Conservation (phyloP, 2,797 vertebrate genomes). For the Chelonia mydas region DNA sequence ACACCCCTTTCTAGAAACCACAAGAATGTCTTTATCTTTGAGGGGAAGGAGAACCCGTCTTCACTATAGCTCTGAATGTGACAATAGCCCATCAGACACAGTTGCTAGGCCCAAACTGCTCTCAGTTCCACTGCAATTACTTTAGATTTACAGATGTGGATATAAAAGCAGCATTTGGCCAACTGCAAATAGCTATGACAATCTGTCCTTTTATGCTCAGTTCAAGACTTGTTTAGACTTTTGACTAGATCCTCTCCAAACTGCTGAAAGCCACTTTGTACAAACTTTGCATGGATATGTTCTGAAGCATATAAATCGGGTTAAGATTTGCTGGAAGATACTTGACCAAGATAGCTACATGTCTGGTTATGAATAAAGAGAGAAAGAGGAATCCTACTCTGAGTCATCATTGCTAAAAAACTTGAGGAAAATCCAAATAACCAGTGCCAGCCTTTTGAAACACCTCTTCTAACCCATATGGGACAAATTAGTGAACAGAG, state of each 20-base stretch:
- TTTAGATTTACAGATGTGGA: neutral
- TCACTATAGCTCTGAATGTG: rapidly evolving
- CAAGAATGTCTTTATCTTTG: neutral
- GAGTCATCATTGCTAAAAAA: neutral
- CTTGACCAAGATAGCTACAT: neutral
- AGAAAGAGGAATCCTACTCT: neutral
- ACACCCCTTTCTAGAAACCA: neutral
- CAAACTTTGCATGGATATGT: neutral
- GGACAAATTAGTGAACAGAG: neutral
- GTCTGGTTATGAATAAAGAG: neutral
- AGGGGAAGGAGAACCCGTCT: neutral
- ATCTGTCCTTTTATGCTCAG: neutral
- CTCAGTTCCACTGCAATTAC: neutral
- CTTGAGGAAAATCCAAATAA: neutral
- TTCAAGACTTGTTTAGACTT: neutral
- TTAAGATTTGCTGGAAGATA: neutral
- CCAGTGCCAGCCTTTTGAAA: neutral
- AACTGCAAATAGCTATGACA: neutral
- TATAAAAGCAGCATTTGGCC: neutral
- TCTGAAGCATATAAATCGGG: neutral
- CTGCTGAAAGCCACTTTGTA: neutral
- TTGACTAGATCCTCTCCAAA: neutral
- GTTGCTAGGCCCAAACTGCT: neutral
- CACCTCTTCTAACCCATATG: neutral
- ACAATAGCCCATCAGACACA: rapidly evolving